A percentile compares a stretch with the other conserved stretches of the same genome.
These are phyloP conservation scores for Bursaphelenchus mucronatus DNA, from an alignment of 1,140 invertebrate species.

Conservation along the genomic window DNA sequence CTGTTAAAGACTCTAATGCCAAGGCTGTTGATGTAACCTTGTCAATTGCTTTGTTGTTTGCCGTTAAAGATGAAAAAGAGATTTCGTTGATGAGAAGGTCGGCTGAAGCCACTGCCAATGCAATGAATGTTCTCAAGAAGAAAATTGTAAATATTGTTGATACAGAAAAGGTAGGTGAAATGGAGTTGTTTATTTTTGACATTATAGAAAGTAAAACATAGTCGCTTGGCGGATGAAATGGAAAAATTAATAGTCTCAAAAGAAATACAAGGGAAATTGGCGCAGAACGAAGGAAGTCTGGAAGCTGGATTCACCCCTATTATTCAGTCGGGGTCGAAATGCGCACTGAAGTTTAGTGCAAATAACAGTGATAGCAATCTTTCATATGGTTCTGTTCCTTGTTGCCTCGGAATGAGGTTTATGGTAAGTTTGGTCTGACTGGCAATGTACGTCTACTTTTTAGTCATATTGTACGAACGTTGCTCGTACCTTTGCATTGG, in stretches of 20 bases:
- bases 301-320: slow-evolving; percentile 98
- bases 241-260: slow-evolving; percentile 78
- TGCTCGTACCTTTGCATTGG: slow-evolving; percentile 90
- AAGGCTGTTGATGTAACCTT: slow-evolving; percentile 73
- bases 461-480: slow-evolving; percentile 94
- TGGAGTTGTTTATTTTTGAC: neutral
- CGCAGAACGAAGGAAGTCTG: slow-evolving; percentile 75
- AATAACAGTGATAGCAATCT: slow-evolving; percentile 84
- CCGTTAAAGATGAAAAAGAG: slow-evolving; percentile 89
- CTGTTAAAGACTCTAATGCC: slow-evolving; percentile 70
- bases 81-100: slow-evolving; percentile 88
- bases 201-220: slow-evolving; percentile 79
- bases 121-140: slow-evolving; percentile 90
- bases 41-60: slow-evolving; percentile 79
- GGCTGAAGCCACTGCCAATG: slow-evolving; percentile 81
- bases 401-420: slow-evolving; percentile 86
- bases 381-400: slow-evolving; percentile 93
- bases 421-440: slow-evolving; percentile 64
- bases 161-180: slow-evolving; percentile 73
- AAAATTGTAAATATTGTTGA: slow-evolving; percentile 98
- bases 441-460: slow-evolving; percentile 21
- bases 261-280: slow-evolving; percentile 82
- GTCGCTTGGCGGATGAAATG: slow-evolving; percentile 86
- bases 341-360: slow-evolving; percentile 91
- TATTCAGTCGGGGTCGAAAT: slow-evolving; percentile 94